These are phyloP conservation scores for Polyploca ridens DNA, from an alignment of 2,888 invertebrate species.

Conservation along the genomic window DNA sequence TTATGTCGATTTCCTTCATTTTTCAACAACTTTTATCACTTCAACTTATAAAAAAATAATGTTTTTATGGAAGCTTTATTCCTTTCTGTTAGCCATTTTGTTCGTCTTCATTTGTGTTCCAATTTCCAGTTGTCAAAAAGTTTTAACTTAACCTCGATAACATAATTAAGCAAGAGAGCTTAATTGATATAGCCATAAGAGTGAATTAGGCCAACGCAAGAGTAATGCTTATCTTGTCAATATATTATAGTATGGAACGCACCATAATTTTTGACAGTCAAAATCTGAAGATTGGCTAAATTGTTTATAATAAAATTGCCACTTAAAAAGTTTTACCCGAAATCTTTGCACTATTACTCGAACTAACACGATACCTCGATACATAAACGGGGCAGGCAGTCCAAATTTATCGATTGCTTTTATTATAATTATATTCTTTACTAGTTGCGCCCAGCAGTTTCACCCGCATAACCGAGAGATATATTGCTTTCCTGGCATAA, in stretches of 20 bases:
- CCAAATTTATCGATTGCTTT: no score
- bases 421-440: no score
- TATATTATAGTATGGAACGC: not conserved
- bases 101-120: not conserved
- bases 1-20: conserved; percentile 78
- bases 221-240: not conserved
- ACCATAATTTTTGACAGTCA: not conserved
- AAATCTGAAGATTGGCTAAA: not conserved
- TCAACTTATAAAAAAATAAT: conserved; percentile 45
- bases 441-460: no score
- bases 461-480: no score
- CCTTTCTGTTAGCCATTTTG: conserved; percentile 48
- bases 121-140: not conserved
- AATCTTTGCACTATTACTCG: not conserved
- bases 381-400: no score
- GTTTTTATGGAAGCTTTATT: conserved; percentile 67
- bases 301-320: not conserved
- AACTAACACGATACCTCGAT: not conserved
- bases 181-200: not conserved
- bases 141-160: no score
- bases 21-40: conserved; percentile 30
- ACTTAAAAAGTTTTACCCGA: not conserved
- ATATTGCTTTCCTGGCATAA: no score
- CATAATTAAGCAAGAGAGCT: not conserved
- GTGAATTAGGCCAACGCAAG: not conserved